Evolutionary conservation across 2,888 invertebrate species (phyloP).

Genomic region (Melikaiella ostensackeni): DNA sequence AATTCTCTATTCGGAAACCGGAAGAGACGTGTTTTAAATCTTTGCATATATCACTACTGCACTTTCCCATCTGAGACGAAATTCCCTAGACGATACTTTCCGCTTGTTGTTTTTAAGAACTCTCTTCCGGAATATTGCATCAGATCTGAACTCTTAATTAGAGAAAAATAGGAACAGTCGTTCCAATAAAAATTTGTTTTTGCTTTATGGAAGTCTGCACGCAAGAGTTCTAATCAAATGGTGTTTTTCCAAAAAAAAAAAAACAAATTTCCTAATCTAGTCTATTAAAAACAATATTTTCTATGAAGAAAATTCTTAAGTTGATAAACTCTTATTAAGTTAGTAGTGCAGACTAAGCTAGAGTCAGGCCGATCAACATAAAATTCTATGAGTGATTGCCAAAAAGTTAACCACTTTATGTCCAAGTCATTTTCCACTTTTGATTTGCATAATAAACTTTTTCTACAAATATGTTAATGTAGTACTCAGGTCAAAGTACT

Average conservation of each 20-base stretch:
- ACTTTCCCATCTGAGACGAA: constrained; percentile 13
- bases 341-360: not conserved
- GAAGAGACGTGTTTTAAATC: constrained; percentile 14
- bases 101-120: not conserved
- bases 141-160: not conserved
- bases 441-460: too few species aligned
- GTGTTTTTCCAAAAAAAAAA: too few species aligned
- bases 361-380: not conserved
- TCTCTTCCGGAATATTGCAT: not conserved
- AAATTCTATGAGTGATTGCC: too few species aligned
- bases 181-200: not conserved
- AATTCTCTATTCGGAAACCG: not conserved
- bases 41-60: not conserved
- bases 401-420: too few species aligned
- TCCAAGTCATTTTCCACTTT: too few species aligned
- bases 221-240: too few species aligned
- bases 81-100: not conserved
- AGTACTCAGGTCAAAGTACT: too few species aligned
- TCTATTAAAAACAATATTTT: too few species aligned
- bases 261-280: not conserved
- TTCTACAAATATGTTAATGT: too few species aligned
- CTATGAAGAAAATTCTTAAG: not conserved
- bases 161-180: not conserved
- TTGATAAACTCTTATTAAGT: not conserved
- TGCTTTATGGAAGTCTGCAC: too few species aligned